Base-by-base conservation (phyloP, 2,797 vertebrate genomes). In the Pelochelys cantorii region DNA sequence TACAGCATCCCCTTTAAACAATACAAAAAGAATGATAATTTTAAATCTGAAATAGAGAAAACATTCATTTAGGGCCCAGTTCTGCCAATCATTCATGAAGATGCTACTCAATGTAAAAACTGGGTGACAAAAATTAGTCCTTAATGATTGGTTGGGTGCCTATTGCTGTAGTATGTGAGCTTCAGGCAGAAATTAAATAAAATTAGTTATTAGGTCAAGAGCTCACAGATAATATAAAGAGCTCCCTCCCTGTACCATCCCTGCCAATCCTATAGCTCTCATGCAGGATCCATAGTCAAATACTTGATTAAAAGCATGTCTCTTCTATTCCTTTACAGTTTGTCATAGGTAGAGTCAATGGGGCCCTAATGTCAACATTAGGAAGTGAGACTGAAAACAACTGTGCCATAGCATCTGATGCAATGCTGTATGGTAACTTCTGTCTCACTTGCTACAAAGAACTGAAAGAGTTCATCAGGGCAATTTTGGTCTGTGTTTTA, bases 111-210 rank as follows among this genome's bases (percentile, higher is more conserved):
- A 5, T 52, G 88, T 90, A 25, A 18, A 2, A 82, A 84, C 42
- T 88, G 68, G 56, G 29, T 11, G 42, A n/a, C 9, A 85, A 68
- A 86, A 68, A 84, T 25, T 5, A 83, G 7, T 80, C 4, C 1
- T 80, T 81, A 65, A 59, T 83, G 10, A 17, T 79, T 85, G 0
- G 0, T 42, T 92, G 25, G 0, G 0, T 42, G 65, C 25, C 53
- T 37, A 9, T 25, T 68, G 48, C 0, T 0, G 22, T 62, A 88
- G 42, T 15, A 79, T 0, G 0, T 2, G 22, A 5, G 14, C 74
- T 93, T 48, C 10, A 2, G 86, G 75, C 25, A 80, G 83, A 55
- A 81, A 4, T 3, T 55, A 71, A 68, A 77, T 29, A 22, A 77
- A 88, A 71, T 0, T 6, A 90, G 7, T 54, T 14, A 52, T 79